These are phyloP conservation scores for Anoplolepis gracilipes DNA, from an alignment of 1,140 invertebrate genomes.

Conservation along the genomic window DNA sequence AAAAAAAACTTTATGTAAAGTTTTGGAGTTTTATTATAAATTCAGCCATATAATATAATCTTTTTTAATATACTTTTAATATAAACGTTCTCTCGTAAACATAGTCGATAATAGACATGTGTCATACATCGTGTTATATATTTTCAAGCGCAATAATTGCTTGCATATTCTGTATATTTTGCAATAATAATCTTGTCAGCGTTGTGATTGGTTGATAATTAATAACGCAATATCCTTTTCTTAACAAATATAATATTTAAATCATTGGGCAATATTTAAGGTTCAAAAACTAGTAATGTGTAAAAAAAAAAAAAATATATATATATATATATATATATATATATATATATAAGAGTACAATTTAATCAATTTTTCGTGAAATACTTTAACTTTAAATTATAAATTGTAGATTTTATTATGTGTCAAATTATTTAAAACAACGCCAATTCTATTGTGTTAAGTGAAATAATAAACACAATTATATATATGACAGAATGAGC, in stretches of 20 bases:
- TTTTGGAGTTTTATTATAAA: too few species aligned
- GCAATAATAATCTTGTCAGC: not conserved
- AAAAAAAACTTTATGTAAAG: too few species aligned
- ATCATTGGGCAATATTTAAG: not conserved
- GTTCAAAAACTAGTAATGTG: not conserved
- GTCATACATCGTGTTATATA: not conserved
- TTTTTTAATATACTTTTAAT: not conserved
- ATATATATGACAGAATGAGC: not conserved
- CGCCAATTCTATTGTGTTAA: not conserved
- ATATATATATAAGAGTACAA: not conserved
- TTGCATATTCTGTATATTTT: not conserved
- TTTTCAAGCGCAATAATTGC: constrained; percentile 11
- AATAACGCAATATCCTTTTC: constrained; percentile 24
- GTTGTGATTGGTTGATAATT: constrained; percentile 43
- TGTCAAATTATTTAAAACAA: not conserved
- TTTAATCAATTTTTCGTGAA: not conserved
- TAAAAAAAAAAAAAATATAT: too few species aligned
- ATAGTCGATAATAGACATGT: not conserved
- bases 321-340: too few species aligned
- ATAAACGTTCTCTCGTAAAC: not conserved
- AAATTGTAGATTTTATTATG: not conserved
- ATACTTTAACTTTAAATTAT: not conserved
- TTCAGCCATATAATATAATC: too few species aligned
- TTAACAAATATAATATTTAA: constrained; percentile 18
- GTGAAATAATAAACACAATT: not conserved